Percentiles rank a stretch among this genome's conserved stretches.
These are phyloP conservation scores for Felis chaus DNA, from an alignment of 2,113 vertebrate species.

Conservation along the genomic window DNA sequence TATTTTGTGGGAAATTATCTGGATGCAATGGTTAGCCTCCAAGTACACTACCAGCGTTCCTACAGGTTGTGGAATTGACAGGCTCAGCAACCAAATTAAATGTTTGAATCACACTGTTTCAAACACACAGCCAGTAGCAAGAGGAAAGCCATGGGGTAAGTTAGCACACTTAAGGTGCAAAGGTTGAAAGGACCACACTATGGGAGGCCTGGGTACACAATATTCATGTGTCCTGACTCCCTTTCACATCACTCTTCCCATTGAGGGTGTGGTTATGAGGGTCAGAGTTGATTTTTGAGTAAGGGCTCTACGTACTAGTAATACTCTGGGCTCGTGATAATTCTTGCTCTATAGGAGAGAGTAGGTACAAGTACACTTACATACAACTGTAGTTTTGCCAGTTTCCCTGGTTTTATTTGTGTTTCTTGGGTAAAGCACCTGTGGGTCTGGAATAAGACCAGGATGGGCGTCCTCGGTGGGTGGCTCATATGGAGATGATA, in stretches of 20 bases:
- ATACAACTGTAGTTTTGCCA: not conserved
- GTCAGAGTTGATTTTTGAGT: not conserved
- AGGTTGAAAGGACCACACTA: not conserved
- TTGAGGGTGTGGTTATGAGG: not conserved
- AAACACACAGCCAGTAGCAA: not conserved
- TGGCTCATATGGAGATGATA: not conserved
- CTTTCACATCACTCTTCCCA: not conserved
- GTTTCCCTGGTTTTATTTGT: not conserved
- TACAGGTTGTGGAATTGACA: not conserved
- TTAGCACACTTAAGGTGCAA: not conserved
- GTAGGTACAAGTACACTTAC: not conserved
- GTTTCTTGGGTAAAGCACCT: not conserved
- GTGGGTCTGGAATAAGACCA: not conserved
- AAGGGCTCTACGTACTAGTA: not conserved
- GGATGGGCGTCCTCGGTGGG: not conserved
- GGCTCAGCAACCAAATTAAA: not conserved
- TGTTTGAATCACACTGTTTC: not conserved
- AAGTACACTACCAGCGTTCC: not conserved
- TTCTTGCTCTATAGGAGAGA: not conserved
- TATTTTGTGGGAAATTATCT: slow-evolving; percentile 53
- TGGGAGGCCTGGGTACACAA: not conserved
- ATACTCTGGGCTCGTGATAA: not conserved
- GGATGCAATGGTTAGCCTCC: not conserved
- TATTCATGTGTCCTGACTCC: not conserved
- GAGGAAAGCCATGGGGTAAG: not conserved